Conservation (phyloP, 2,113 vertebrate species). For the Malurus cyaneus region DNA sequence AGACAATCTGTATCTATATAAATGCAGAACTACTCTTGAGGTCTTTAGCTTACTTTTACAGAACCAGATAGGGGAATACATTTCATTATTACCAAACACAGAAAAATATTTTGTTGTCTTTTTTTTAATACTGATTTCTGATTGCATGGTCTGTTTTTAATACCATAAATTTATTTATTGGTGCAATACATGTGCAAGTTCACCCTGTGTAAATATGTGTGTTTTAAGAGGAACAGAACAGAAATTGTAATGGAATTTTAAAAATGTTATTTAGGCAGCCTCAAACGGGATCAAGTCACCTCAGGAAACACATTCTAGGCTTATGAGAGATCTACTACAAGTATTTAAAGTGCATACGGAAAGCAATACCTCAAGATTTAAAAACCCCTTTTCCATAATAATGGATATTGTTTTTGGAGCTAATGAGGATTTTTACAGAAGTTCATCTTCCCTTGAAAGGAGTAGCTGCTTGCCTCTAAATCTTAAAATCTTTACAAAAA, state of each 20-base stretch:
- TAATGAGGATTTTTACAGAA: slow-evolving; percentile 49
- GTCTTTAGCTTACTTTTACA: background rate
- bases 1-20: background rate
- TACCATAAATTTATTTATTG: background rate
- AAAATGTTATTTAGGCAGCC: background rate
- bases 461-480: background rate
- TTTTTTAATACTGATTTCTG: background rate
- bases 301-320: slow-evolving; percentile 30
- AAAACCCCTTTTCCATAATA: slow-evolving; percentile 18
- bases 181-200: background rate
- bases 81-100: background rate
- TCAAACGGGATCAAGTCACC: background rate
- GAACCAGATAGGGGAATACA: background rate
- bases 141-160: background rate
- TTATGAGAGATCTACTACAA: background rate
- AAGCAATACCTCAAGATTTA: slow-evolving; percentile 55
- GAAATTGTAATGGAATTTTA: background rate
- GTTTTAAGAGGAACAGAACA: background rate
- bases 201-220: rapidly evolving
- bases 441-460: slow-evolving; percentile 11
- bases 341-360: slow-evolving; percentile 41
- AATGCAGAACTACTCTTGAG: background rate
- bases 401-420: slow-evolving; percentile 23
- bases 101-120: background rate
- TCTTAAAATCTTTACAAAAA: slow-evolving; percentile 44